Evolutionary conservation across 2,113 vertebrate genomes (phyloP).

Genomic region (Cynopterus brachyotis): DNA sequence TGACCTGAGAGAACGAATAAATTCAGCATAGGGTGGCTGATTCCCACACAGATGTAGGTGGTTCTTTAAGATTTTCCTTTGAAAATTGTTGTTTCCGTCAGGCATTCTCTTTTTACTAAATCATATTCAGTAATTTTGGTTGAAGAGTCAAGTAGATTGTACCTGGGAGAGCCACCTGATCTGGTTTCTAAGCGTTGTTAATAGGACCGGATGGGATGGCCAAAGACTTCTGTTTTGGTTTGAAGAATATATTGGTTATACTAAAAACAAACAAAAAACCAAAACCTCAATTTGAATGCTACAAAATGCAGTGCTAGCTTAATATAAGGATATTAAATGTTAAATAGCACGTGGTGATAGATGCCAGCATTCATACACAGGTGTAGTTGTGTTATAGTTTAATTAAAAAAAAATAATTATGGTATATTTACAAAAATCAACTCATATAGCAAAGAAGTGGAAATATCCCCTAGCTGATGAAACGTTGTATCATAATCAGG

Average conservation of each 20-base stretch:
- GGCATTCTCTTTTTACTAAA: neutral
- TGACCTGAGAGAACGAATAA: neutral
- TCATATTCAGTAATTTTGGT: neutral
- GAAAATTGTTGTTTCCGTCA: neutral
- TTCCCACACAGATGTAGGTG: neutral
- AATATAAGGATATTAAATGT: neutral
- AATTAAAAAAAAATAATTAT: neutral
- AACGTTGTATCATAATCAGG: neutral
- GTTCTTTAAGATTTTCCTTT: slow-evolving; percentile 13
- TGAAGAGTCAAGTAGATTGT: neutral
- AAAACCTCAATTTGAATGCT: neutral
- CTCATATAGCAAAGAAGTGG: neutral
- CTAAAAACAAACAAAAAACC: neutral
- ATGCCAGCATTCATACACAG: neutral
- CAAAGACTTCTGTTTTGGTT: neutral
- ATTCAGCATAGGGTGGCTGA: neutral
- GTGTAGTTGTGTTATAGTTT: neutral
- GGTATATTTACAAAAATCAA: neutral
- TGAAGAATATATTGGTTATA: neutral
- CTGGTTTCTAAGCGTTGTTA: neutral
- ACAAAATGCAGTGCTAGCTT: neutral
- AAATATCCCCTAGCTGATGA: neutral
- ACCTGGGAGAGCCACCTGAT: neutral
- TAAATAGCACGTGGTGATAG: neutral
- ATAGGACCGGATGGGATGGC: neutral